phyloP scores from a whole-genome alignment of 2,113 vertebrate genomes.

The Panurus biarmicus region DNA sequence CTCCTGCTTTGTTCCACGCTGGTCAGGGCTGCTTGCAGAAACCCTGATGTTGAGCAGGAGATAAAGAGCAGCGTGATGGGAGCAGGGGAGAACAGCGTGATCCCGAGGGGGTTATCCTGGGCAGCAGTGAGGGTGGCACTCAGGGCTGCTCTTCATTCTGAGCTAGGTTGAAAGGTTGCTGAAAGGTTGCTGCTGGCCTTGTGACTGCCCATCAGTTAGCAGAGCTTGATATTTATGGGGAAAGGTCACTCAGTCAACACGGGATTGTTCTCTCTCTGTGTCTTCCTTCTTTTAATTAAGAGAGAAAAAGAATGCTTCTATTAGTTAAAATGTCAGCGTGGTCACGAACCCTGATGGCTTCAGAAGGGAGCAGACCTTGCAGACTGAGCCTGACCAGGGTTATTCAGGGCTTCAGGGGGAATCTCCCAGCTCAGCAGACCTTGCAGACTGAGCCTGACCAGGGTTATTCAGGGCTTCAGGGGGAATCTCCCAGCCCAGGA shows the following conservation, averaged over 20 bases:
- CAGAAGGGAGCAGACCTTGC: background rate
- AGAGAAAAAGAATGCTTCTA: background rate
- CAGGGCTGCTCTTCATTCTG: background rate
- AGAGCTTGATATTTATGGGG: background rate
- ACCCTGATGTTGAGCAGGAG: background rate
- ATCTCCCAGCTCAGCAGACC: background rate
- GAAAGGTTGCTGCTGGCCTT: background rate
- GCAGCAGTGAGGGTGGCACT: background rate
- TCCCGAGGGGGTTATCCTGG: background rate
- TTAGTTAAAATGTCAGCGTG: background rate
- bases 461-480: background rate
- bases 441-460: background rate
- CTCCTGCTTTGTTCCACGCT: background rate
- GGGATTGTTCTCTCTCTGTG: background rate
- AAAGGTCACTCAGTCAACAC: background rate
- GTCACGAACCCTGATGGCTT: background rate
- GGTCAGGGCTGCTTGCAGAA: background rate
- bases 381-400: background rate
- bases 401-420: background rate
- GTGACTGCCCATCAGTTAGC: background rate
- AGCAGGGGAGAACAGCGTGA: background rate
- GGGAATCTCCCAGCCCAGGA: background rate
- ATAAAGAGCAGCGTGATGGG: background rate
- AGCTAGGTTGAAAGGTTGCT: background rate
- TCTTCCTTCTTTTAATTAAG: background rate